Base-by-base conservation (phyloP, 1,140 invertebrate genomes). In the Cephus cinctus region DNA sequence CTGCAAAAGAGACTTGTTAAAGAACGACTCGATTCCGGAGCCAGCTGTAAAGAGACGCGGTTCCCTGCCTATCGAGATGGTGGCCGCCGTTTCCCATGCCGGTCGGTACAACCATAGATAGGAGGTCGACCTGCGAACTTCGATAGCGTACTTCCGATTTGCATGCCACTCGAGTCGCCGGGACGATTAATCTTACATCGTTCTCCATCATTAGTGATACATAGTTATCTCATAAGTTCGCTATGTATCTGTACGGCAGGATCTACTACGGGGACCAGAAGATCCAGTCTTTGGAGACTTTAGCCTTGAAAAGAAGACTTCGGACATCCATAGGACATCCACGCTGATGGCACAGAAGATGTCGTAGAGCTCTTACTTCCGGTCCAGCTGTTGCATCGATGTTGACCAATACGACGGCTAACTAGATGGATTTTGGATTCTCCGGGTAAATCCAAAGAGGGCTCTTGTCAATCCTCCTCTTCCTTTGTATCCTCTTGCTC, bases 61-160 rank as follows among this genome's bases (percentile, higher is more conserved):
- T 45, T 83, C 82, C 50, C 69, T 84, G 56, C 83, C 83, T 21
- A 76, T 83, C 56, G 82, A 84, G 59, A 79, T 82, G 63, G 71
- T 82, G 54, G 71, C 78, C 52, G 71, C 78, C 52, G 68, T 80
- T 59, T 78, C 78, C 62, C 75, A 80, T 61, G 71, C 78, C 59
- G 80, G 79, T 76, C 67, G 69, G 55, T 70, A 69, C 56, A 63
- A 65, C 56, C 56, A 61, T 61, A 67, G 63, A 59, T 69, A 71
- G 56, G 52, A 61, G 23, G 52, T 46, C 55, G 36, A 44, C 44
- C 43, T 45, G 54, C 40, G 47, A n/a, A n/a, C n/a, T n/a, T n/a
- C n/a, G n/a, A n/a, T n/a, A n/a, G 6, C 25, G 25, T 8, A 27
- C 6, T 8, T 27, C 25, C n/a, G n/a, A 27, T 6, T 8, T 27